Base-by-base conservation (phyloP, 2,888 invertebrate species). In the Morinoia aosen region DNA sequence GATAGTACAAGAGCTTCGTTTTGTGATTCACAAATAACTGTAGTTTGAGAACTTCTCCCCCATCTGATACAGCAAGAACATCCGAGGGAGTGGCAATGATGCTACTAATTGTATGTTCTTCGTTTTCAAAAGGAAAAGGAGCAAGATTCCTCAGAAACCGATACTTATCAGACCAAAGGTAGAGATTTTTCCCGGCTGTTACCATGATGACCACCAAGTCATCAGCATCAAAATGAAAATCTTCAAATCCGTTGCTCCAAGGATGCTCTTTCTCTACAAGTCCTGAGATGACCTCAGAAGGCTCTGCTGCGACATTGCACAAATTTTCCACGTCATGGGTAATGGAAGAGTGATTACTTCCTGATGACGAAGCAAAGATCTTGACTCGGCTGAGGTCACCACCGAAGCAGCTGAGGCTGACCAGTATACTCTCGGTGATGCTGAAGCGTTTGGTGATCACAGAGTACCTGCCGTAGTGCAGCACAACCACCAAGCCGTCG, bases 61-160 rank as follows among this genome's bases (percentile, higher is more conserved):
- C 8, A 57, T 93, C 16, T 25, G 93, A 93, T 33, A 93, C 10
- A 10, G 93, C 93, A 57, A 93, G 93, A 33, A 93, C 25, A 48
- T 56, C 93, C 33, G 93, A 93, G 11, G 93, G 93, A 56, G 93
- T 93, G 25, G 93, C 93, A 33, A 57, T 14, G 57, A 93, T 57
- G 93, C 57, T 33, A 57, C 56, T 57, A 39, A 90, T 11, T 76
- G 25, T 7, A 25, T 19, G 76, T 76, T 19, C 25, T 76, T 16
- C 76, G 3, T 76, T 33, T 76, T 2, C 19, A 3, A 33, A 19
- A 33, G 76, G 76, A 76, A 76, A 33, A 76, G 76, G 76, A 33
- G 76, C 2, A 39, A 90, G 90, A 40, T 12, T 40, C 90, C 90
- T 39, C 40, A 90, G 33, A 25, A 40, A 90, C 8, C 48, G 4